These are phyloP conservation scores for Drosophila fulvimacula DNA, from an alignment of 2,888 invertebrate species.

Conservation along the genomic window DNA sequence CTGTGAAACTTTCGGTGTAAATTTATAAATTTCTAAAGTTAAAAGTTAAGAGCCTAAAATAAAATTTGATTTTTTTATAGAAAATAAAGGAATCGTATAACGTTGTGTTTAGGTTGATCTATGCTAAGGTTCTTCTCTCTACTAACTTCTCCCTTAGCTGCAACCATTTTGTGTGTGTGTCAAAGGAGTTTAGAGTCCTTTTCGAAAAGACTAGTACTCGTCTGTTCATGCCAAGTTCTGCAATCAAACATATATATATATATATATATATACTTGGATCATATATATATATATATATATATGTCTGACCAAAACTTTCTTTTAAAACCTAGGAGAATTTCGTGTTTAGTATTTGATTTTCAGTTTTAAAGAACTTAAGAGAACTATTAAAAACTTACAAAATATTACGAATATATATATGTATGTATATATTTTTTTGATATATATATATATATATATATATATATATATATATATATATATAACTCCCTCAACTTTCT, in stretches of 20 bases:
- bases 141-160: slow-evolving; percentile 1
- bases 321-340: slow-evolving; percentile 45
- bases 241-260: neutral
- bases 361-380: slow-evolving; percentile 39
- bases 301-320: slow-evolving; percentile 42
- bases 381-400: slow-evolving; percentile 40
- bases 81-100: slow-evolving; percentile 74
- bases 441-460: slow-evolving; percentile 13
- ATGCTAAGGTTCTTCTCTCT: slow-evolving; percentile 1
- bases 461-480: neutral
- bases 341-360: slow-evolving; percentile 29
- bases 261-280: slow-evolving; percentile 1
- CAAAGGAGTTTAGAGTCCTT: slow-evolving; percentile 84
- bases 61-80: slow-evolving; percentile 34
- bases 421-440: no score
- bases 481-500: neutral
- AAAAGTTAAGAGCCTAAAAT: slow-evolving; percentile 49
- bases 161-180: slow-evolving; percentile 46
- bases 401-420: slow-evolving; percentile 34
- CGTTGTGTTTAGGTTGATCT: slow-evolving; percentile 69
- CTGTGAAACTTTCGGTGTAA: slow-evolving; percentile 34
- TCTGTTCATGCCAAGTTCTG: slow-evolving; percentile 38
- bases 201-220: slow-evolving; percentile 83
- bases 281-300: neutral
- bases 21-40: slow-evolving; percentile 37